phyloP scores from a whole-genome alignment of 2,113 vertebrate species.

The Hyaena hyaena region DNA sequence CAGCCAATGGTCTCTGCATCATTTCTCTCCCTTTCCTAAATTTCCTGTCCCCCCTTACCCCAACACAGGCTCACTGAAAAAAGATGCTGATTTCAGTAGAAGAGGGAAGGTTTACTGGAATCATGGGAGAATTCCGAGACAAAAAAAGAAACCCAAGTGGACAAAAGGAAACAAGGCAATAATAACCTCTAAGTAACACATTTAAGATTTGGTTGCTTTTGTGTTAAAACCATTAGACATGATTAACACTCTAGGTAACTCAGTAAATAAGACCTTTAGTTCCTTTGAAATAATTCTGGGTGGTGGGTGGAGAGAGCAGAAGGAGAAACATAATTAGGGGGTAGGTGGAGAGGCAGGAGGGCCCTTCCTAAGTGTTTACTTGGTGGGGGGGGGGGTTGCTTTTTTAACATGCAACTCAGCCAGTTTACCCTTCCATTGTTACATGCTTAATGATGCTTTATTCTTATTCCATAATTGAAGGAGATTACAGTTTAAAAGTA shows the following conservation, averaged over 20 bases:
- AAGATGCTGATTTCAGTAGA: not conserved
- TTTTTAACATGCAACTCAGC: conserved; percentile 51
- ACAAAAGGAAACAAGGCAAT: conserved; percentile 28
- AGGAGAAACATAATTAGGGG: conserved; percentile 69
- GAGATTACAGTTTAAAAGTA: conserved; percentile 76
- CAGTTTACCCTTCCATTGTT: conserved; percentile 61
- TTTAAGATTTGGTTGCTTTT: conserved; percentile 71
- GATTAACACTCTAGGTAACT: conserved; percentile 71
- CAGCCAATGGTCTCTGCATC: not conserved
- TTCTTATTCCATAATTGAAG: conserved; percentile 72
- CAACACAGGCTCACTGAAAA: not conserved
- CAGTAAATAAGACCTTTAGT: conserved; percentile 69
- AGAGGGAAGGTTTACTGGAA: not conserved
- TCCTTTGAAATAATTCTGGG: conserved; percentile 66
- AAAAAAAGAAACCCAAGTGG: conserved; percentile 11
- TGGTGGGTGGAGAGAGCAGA: conserved; percentile 65
- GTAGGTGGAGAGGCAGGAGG: conserved; percentile 55
- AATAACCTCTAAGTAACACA: conserved; percentile 46
- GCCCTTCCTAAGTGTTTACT: conserved; percentile 38
- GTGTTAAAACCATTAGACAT: conserved; percentile 72
- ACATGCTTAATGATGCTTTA: conserved; percentile 61
- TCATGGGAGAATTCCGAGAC: not conserved
- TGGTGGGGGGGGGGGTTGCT: not conserved
- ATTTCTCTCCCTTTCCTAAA: not conserved
- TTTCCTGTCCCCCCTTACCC: not conserved